Base-by-base conservation (phyloP, 1,140 invertebrate genomes). In the Drosophila seguyi region DNA sequence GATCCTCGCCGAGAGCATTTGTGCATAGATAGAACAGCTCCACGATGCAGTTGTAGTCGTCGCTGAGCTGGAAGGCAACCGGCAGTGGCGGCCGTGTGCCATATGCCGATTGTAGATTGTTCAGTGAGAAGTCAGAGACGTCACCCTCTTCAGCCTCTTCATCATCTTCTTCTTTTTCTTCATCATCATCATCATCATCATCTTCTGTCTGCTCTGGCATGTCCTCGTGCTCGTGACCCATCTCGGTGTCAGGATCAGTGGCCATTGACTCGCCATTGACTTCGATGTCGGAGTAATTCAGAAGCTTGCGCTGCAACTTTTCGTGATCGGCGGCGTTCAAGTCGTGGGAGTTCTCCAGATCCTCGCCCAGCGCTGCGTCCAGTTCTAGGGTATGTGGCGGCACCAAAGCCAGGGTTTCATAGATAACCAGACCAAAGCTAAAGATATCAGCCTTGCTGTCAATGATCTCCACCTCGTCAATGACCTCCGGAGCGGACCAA, bases 391-490 rank as follows among this genome's bases (percentile, higher is more conserved):
- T 78, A 91, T 96, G 95, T n/a, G 97, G 95, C 10, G 95, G 92
- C 55, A 94, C 93, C 11, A 97, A 92, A 0, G 96, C 93, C 85
- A 97, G 93, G 94, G 97, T 97, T 94, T 97, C 97, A 95, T 96
- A 97, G 14, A 97, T 81, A 1, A 95, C 94, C 18, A 97, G 93
- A 8, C 97, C 97, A 80, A 95, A 96, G 16, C 97, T 93, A 93
- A 96, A 98, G 20, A 98, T 96, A 86, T 98, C 97, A 2, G 96
- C 95, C 93, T 96, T 96, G 69, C 93, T 93, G 14, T 95, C 95
- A 55, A 97, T 94, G 6, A 93, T 92, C 25, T 93, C 93, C 60
- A 92, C 81, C 11, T 94, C 93, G 91, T 90, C 94, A 14, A 97
- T 92, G 5, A 96, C 93, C 94, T 98, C 97, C 1, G 96, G 96